Evolutionary conservation across 2,113 vertebrate genomes (phyloP).

Genomic region (Protobothrops mucrosquamatus): DNA sequence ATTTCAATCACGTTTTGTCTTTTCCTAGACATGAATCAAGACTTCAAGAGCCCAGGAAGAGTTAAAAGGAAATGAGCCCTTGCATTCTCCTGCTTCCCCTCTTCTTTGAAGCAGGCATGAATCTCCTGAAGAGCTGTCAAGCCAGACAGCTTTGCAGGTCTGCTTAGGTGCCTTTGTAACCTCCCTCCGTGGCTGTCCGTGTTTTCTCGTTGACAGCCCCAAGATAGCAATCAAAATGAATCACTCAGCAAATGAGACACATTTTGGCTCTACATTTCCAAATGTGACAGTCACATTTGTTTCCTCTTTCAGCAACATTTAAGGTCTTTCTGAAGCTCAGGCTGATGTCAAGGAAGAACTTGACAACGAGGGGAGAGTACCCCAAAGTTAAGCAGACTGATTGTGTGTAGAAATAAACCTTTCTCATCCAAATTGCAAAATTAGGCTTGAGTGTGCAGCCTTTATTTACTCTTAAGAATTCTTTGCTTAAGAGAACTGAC

Average conservation of each 20-base stretch:
- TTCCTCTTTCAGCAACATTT: slow-evolving; percentile 47
- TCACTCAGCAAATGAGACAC: slow-evolving; percentile 62
- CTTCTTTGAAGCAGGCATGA: slow-evolving; percentile 55
- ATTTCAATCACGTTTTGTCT: background rate
- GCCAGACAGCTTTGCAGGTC: slow-evolving; percentile 48
- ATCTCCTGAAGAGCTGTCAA: slow-evolving; percentile 63
- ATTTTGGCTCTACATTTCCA: slow-evolving; percentile 63
- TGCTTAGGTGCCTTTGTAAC: slow-evolving; percentile 57
- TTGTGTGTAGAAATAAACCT: background rate
- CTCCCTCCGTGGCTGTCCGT: slow-evolving; percentile 57
- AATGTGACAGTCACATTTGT: slow-evolving; percentile 53
- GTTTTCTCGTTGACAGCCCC: slow-evolving; percentile 62
- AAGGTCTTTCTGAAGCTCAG: slow-evolving; percentile 22
- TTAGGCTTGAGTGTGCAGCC: background rate
- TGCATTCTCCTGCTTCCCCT: slow-evolving; percentile 33
- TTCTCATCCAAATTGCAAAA: slow-evolving; percentile 3
- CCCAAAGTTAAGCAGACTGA: background rate
- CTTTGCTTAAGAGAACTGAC: background rate
- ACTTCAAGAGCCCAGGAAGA: background rate
- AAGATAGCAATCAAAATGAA: slow-evolving; percentile 63
- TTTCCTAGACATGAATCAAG: background rate
- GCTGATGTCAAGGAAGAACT: slow-evolving; percentile 42
- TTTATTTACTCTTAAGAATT: background rate
- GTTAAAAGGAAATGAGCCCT: slow-evolving; percentile 37
- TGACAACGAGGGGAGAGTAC: background rate